A percentile compares a stretch with the other conserved stretches of the same genome.
These are phyloP conservation scores for Sorex maritimensis DNA, from an alignment of 2,797 vertebrate species.

Conservation along the genomic window DNA sequence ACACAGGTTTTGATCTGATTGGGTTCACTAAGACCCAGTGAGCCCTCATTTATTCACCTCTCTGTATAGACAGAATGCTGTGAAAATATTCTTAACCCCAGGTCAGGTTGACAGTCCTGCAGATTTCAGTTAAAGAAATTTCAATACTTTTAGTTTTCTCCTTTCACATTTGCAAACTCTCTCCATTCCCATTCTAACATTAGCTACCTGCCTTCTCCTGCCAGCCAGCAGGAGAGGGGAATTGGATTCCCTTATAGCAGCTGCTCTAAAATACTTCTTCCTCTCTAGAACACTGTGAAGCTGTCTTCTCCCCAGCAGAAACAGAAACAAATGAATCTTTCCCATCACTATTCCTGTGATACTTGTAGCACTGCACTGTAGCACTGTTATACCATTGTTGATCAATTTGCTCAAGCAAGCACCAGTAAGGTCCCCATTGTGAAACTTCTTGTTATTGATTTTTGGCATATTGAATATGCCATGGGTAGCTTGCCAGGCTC, in stretches of 20 bases:
- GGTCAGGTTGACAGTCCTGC: fast-evolving
- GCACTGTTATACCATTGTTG: no score
- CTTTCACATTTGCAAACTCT: neutral
- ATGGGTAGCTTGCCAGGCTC: no score
- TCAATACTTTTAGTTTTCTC: neutral
- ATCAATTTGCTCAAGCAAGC: no score
- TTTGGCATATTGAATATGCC: no score
- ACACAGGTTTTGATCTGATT: neutral
- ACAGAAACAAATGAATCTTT: neutral
- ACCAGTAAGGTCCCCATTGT: no score
- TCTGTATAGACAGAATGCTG: neutral
- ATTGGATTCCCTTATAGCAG: neutral
- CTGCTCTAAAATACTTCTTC: neutral
- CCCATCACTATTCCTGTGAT: no score
- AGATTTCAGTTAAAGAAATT: neutral
- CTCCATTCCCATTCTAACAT: neutral
- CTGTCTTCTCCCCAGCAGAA: neutral
- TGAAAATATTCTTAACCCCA: neutral
- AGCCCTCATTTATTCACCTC: neutral
- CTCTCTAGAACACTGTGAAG: neutral
- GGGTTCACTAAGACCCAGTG: neutral
- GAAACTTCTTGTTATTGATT: no score
- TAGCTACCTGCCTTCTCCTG: fast-evolving
- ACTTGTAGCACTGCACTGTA: neutral
- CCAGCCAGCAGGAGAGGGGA: no score